phyloP scores from a whole-genome alignment of 2,888 invertebrate species.

The Terebella lapidaria region DNA sequence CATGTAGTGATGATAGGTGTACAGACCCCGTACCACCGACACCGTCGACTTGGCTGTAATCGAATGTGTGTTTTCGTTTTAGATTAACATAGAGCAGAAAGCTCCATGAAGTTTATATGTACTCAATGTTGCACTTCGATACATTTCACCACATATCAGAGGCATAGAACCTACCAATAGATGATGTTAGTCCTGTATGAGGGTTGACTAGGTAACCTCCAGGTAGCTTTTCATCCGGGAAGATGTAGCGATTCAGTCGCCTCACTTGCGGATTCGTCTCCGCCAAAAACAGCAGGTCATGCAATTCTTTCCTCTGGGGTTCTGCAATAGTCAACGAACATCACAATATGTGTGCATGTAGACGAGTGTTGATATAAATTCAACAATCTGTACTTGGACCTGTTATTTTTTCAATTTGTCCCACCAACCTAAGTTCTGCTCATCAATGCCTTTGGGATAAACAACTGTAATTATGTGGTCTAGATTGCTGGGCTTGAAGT shows the following conservation, averaged over 20 bases:
- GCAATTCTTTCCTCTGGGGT: slow-evolving; percentile 65
- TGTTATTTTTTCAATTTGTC: no score
- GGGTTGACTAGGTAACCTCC: slow-evolving; percentile 66
- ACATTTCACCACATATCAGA: no score
- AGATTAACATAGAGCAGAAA: neutral
- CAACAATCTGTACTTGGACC: no score
- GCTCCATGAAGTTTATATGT: neutral
- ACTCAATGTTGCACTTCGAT: neutral
- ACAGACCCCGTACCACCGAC: slow-evolving; percentile 71
- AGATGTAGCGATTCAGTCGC: slow-evolving; percentile 61
- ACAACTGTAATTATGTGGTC: slow-evolving; percentile 74
- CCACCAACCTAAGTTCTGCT: slow-evolving; percentile 67
- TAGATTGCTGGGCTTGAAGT: slow-evolving; percentile 68
- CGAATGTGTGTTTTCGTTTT: slow-evolving; percentile 6
- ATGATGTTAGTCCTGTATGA: slow-evolving; percentile 62
- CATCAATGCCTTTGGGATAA: slow-evolving; percentile 65
- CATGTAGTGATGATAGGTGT: slow-evolving; percentile 94
- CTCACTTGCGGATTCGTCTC: slow-evolving; percentile 70
- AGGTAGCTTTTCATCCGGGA: slow-evolving; percentile 33
- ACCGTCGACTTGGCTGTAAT: slow-evolving; percentile 34
- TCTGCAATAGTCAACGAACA: no score
- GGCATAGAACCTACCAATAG: no score
- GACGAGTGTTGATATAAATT: no score
- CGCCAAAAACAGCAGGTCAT: slow-evolving; percentile 68
- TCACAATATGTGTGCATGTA: no score